phyloP scores from a whole-genome alignment of 2,113 vertebrate species.

The Chaenocephalus aceratus region DNA sequence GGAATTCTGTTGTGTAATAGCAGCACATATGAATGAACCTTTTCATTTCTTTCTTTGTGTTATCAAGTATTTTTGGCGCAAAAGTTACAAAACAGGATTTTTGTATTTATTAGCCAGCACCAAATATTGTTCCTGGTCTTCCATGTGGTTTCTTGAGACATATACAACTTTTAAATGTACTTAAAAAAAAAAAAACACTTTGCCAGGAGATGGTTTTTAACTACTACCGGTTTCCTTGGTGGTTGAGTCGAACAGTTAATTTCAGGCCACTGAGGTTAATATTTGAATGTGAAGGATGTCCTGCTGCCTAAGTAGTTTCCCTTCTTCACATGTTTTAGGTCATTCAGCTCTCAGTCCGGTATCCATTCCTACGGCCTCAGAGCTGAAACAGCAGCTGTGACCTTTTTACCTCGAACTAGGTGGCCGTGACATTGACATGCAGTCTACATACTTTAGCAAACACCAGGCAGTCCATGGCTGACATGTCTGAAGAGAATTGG shows the following conservation, averaged over 20 bases:
- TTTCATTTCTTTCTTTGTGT: slow-evolving; percentile 21
- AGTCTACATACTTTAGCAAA: slow-evolving; percentile 23
- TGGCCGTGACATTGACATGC: slow-evolving; percentile 65
- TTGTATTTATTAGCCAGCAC: slow-evolving; percentile 32
- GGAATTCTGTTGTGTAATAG: neutral
- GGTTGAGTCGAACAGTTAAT: too few relatives aligned
- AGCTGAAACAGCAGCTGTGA: slow-evolving; percentile 40
- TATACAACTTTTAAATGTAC: too few relatives aligned
- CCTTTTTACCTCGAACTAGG: slow-evolving; percentile 47
- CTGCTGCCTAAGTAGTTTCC: slow-evolving; percentile 12
- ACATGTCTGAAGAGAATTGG: neutral
- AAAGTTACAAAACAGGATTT: slow-evolving; percentile 48
- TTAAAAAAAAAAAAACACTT: too few relatives aligned
- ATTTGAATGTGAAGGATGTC: slow-evolving; percentile 14
- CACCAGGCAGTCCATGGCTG: slow-evolving; percentile 3
- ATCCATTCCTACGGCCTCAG: neutral
- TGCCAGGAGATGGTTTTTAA: too few relatives aligned
- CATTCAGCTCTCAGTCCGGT: neutral
- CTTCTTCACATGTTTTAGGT: slow-evolving; percentile 1
- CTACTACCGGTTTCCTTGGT: too few relatives aligned
- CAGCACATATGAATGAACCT: slow-evolving; percentile 42
- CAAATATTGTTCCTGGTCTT: slow-evolving; percentile 1
- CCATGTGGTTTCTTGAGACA: neutral
- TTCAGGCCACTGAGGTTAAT: slow-evolving; percentile 23
- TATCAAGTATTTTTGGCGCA: slow-evolving; percentile 24